Base-by-base conservation (phyloP, 2,113 vertebrate species). In the Petrocephalus zakoni region DNA sequence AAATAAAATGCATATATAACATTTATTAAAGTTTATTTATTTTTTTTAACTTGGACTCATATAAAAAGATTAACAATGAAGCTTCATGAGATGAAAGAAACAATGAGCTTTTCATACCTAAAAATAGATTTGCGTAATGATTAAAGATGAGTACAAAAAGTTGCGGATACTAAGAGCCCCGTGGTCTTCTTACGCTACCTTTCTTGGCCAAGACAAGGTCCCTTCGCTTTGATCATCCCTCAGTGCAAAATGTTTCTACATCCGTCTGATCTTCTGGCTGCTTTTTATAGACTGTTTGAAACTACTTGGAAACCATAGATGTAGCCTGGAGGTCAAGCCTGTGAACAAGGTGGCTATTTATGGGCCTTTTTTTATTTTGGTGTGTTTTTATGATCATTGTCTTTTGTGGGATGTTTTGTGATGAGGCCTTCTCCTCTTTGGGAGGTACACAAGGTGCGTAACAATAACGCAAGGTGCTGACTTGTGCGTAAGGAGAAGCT, bases 271-370 rank as follows among this genome's bases (percentile, higher is more conserved):
- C 72, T 78, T 42, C 34, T 42, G 29, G 68, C 29, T 19, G 72
- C 72, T 78, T 78, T 78, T 42, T 42, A 42, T 78, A 78, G 72
- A 42, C 72, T 78, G 34, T 78, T 78, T 78, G 72, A 75, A 75
- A 34, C 13, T 29, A 72, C 68, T 72, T 34, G 68, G 68, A 75
- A 75, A 78, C 29, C 72, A 42, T 78, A 78, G 34, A 78, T 19
- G 72, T 78, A 78, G 29, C 72, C 72, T 42, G 25, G 61, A 8
- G 61, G 61, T 68, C 25, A 68, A 10, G 61, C 61, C n/a, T 29
- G 68, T 3, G 68, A 19, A 29, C 17, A 13, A 37, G 68, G 15
- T 75, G 34, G 72, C 19, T 42, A 78, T 78, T 78, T 78, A 68
- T 68, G 10, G 72, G 5, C 15, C 13, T 42, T 55, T 55, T 78